Evolutionary conservation across 2,888 invertebrate species (phyloP).

Genomic region (Epistrophella euchroma): DNA sequence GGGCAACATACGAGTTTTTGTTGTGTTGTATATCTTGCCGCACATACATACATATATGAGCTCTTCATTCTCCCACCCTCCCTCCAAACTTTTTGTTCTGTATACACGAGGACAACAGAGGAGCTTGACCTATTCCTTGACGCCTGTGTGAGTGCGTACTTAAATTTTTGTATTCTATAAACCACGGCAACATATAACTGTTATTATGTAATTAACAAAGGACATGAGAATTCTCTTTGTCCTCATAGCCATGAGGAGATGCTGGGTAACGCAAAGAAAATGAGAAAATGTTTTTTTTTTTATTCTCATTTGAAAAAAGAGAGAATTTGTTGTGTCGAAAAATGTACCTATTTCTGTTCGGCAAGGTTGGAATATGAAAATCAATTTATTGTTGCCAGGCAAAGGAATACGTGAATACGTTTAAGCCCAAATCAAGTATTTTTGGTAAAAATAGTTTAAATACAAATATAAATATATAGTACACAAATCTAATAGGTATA

Average conservation of each 20-base stretch:
- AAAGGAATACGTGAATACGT: too few relatives aligned
- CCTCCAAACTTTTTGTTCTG: not conserved
- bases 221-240: conserved; percentile 37
- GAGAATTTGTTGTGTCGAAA: not conserved
- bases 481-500: too few relatives aligned
- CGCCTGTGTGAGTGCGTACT: conserved; percentile 46
- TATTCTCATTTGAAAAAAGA: not conserved
- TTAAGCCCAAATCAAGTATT: too few relatives aligned
- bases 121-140: conserved; percentile 68
- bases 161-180: conserved; percentile 30
- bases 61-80: not conserved
- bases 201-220: conserved; percentile 60
- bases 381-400: not conserved
- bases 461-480: too few relatives aligned
- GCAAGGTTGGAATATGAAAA: not conserved
- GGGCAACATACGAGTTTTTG: conserved; percentile 15
- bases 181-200: conserved; percentile 22
- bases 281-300: not conserved
- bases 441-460: too few relatives aligned
- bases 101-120: conserved; percentile 33
- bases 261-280: not conserved
- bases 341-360: not conserved
- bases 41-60: conserved; percentile 22
- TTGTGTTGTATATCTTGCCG: conserved; percentile 2
- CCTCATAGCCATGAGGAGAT: not conserved